Percentiles rank a stretch among this genome's conserved stretches.
These are phyloP conservation scores for Lydus trimaculatus DNA, from an alignment of 2,888 invertebrate species.

Conservation along the genomic window DNA sequence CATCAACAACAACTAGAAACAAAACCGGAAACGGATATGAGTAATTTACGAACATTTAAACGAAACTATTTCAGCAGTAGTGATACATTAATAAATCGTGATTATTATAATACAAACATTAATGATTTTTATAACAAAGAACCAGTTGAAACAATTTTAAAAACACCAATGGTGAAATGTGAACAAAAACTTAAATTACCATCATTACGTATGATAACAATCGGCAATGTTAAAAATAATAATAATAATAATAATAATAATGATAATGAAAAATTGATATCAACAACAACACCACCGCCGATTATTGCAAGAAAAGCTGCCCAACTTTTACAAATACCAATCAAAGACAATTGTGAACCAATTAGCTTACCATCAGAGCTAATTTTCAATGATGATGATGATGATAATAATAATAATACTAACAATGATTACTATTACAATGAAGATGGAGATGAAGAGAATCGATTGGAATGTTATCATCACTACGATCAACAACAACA, in stretches of 20 bases:
- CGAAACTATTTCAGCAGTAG: conserved; percentile 25
- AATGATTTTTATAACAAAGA: conserved; percentile 23
- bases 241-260: conserved; percentile 36
- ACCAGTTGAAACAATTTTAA: conserved; percentile 53
- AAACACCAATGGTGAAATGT: conserved; percentile 51
- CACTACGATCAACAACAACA: conserved; percentile 30
- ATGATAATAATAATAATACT: neutral
- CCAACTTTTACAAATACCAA: conserved; percentile 67
- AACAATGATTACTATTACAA: conserved; percentile 45
- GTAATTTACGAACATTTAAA: conserved; percentile 43
- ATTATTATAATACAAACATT: conserved; percentile 15
- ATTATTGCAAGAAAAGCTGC: conserved; percentile 70
- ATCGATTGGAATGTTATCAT: conserved; percentile 47
- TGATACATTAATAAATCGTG: conserved; percentile 11
- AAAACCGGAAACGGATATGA: conserved; percentile 29
- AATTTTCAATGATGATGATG: conserved; percentile 17
- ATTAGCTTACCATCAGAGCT: conserved; percentile 34
- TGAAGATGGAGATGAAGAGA: conserved; percentile 15
- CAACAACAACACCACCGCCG: conserved; percentile 58
- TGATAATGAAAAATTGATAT: conserved; percentile 39
- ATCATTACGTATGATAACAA: conserved; percentile 23
- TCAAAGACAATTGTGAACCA: conserved; percentile 47
- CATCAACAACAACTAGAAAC: conserved; percentile 36
- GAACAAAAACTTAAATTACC: conserved; percentile 35
- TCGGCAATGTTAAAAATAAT: conserved; percentile 40